Evolutionary conservation across 2,113 vertebrate genomes (phyloP).

Genomic region (Helogale parvula): DNA sequence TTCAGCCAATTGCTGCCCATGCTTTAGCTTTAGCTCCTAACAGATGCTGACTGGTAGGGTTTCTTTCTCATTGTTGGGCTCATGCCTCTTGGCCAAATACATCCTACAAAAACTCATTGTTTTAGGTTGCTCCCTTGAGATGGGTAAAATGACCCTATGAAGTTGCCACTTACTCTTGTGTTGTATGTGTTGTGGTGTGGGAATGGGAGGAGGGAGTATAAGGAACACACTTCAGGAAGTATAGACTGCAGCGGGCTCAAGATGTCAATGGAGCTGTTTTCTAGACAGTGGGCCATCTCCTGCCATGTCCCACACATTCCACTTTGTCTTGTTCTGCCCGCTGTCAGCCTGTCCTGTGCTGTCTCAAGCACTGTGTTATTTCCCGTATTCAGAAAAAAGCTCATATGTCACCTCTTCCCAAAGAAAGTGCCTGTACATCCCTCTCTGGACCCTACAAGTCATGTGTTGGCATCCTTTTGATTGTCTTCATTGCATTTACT

Average conservation of each 20-base stretch:
- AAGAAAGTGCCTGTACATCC: not conserved
- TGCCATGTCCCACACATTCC: not conserved
- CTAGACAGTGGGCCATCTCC: not conserved
- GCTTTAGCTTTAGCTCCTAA: not conserved
- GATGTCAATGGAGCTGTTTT: not conserved
- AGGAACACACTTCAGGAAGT: not conserved
- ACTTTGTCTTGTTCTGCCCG: not conserved
- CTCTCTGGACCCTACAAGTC: not conserved
- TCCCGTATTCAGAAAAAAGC: not conserved
- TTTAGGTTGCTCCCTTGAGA: not conserved
- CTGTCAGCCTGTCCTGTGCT: not conserved
- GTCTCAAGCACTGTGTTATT: not conserved
- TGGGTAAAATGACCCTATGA: not conserved
- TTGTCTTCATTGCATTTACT: not conserved
- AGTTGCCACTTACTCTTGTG: not conserved
- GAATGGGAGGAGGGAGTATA: not conserved
- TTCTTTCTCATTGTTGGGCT: not conserved
- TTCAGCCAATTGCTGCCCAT: not conserved
- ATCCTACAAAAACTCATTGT: not conserved
- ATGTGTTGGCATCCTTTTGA: not conserved
- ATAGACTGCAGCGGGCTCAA: not conserved
- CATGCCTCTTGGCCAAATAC: not conserved
- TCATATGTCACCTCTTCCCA: not conserved
- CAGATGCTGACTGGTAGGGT: not conserved
- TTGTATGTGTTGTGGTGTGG: too few relatives aligned